phyloP scores from a whole-genome alignment of 2,113 vertebrate genomes.

The Mystacornis crossleyi region DNA sequence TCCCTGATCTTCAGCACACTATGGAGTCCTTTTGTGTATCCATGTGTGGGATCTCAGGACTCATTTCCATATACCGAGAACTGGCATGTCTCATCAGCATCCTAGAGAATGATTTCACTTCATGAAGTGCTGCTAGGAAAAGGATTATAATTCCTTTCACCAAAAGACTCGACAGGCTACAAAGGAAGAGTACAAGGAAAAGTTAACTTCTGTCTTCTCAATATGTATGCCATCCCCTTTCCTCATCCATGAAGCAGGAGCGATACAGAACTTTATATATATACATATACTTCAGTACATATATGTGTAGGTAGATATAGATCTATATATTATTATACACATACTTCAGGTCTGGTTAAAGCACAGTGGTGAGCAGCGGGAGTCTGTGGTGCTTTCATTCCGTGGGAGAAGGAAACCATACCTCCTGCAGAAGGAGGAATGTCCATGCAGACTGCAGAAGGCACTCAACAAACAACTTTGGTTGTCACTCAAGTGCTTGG shows the following conservation, averaged over 20 bases:
- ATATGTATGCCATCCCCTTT: not conserved
- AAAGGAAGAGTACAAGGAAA: not conserved
- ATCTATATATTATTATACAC: not conserved
- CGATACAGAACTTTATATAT: not conserved
- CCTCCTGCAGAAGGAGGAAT: not conserved
- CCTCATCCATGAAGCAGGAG: not conserved
- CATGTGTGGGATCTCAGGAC: not conserved
- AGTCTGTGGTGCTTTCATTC: rapidly evolving
- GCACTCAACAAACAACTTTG: not conserved
- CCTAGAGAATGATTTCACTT: not conserved
- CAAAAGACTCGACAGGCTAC: not conserved
- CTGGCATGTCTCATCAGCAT: not conserved
- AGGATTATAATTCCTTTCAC: not conserved
- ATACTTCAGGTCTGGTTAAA: not conserved
- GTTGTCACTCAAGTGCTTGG: not conserved
- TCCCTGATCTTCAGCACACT: not conserved
- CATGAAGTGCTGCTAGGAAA: not conserved
- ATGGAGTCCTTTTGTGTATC: not conserved
- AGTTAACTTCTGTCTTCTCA: not conserved
- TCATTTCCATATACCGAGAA: not conserved
- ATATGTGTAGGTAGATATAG: not conserved
- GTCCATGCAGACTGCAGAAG: not conserved
- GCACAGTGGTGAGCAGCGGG: rapidly evolving
- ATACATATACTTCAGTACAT: not conserved
- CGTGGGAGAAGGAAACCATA: not conserved